Percentiles rank a stretch among this genome's conserved stretches.
phyloP scores from a whole-genome alignment of 2,113 vertebrate genomes.

The Isichthys henryi region DNA sequence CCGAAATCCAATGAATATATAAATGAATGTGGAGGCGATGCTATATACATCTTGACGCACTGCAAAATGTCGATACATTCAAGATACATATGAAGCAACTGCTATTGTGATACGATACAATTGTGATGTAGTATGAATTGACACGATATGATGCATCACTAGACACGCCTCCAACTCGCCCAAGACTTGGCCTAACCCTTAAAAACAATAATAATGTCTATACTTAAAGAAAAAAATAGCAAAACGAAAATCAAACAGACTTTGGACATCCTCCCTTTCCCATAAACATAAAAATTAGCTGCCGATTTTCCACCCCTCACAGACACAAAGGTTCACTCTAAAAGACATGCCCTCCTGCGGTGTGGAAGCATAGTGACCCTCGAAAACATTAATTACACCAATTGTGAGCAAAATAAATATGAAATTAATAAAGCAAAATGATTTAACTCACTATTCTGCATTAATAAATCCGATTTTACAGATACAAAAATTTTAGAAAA shows the following conservation, averaged over 20 bases:
- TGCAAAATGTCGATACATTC: neutral
- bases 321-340: neutral
- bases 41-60: too few species aligned
- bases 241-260: neutral
- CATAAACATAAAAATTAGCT: neutral
- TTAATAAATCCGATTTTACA: too few species aligned
- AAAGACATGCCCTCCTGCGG: neutral
- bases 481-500: neutral
- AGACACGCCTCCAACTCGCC: neutral
- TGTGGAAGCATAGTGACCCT: neutral
- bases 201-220: neutral
- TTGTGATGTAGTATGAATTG: neutral
- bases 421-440: neutral
- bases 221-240: neutral
- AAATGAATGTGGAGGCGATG: too few species aligned
- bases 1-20: too few species aligned
- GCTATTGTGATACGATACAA: neutral
- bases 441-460: too few species aligned
- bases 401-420: neutral
- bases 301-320: neutral
- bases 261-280: neutral
- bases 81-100: neutral
- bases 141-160: neutral
- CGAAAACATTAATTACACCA: neutral
- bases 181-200: neutral